Percentiles rank a stretch among this genome's conserved stretches.
phyloP scores from a whole-genome alignment of 2,797 vertebrate species.

The Macropodus opercularis region DNA sequence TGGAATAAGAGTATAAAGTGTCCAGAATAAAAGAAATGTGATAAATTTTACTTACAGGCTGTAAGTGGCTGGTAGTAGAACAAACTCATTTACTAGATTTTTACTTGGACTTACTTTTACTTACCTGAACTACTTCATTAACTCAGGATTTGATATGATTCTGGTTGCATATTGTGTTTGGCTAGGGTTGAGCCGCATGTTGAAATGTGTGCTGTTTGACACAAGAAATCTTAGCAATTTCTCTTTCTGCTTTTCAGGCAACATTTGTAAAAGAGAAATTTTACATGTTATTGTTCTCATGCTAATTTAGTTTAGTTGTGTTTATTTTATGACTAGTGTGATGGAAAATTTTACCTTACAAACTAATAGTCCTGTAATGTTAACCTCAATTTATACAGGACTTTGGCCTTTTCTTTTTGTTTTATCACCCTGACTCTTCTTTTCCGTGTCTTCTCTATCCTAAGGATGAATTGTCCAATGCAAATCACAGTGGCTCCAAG shows the following conservation, averaged over 20 bases:
- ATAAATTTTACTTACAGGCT: too few species aligned
- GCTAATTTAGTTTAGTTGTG: neutral
- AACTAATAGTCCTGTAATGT: neutral
- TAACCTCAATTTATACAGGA: neutral
- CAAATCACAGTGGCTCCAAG: conserved; percentile 81
- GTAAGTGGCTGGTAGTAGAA: too few species aligned
- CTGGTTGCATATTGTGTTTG: conserved; percentile 43
- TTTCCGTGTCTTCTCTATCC: conserved; percentile 16
- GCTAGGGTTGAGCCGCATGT: conserved; percentile 26
- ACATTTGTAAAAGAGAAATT: too few species aligned
- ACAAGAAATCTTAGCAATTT: neutral
- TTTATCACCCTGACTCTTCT: neutral
- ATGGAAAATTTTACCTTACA: neutral
- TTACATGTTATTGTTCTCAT: too few species aligned
- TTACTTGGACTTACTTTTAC: too few species aligned
- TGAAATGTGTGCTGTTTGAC: conserved; percentile 6
- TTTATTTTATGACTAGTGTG: neutral
- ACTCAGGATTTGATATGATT: too few species aligned
- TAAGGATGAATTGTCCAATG: conserved; percentile 91
- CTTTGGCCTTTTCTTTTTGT: neutral
- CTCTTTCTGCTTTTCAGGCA: too few species aligned
- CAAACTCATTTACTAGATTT: too few species aligned
- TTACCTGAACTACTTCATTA: too few species aligned
- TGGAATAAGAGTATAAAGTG: too few species aligned
- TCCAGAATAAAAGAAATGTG: too few species aligned